Base-by-base conservation (phyloP, 2,888 invertebrate genomes). In the Spilosoma lubricipeda region DNA sequence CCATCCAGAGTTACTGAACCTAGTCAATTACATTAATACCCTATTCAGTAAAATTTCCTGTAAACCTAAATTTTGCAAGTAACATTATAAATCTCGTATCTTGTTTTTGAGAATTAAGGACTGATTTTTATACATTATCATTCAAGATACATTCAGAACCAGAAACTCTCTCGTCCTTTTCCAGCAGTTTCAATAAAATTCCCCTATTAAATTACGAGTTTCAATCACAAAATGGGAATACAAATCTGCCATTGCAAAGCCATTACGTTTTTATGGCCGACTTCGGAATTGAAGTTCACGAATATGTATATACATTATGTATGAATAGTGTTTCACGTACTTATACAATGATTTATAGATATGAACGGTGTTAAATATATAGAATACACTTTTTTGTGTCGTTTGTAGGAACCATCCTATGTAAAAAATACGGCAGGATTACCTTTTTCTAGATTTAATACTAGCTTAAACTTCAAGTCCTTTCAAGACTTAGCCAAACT, bases 191-290 rank as follows among this genome's bases (percentile, higher is more conserved):
- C 68, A 69, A 70, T 73, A 73, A 72, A 73, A 69, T 69, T 69
- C 48, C 56, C 20, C 33, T 56, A 3, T 69, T 74, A 77, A 73
- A 75, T 76, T 73, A 76, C 77, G 52, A 76, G 74, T 30, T 71
- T 64, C 72, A 63, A 78, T 78, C 78, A 75, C 77, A 77, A 74
- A 85, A 83, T 78, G 77, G 75, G 79, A 82, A 81, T 82, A 79
- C 80, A 78, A 83, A 82, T 83, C 79, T 79, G 77, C 76, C 67
- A 80, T 82, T 80, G 63, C 69, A 30, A 59, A 70, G 70, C 73
- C 80, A 84, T 86, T 85, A 82, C 80, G 80, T 76, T 82, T 86
- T 85, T 83, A 82, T 79, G 77, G 74, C 71, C 77, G 79, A 33
- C 68, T 76, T 72, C 82, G 81, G 80, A 82, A 84, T 85, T 67